Evolutionary conservation across 2,888 invertebrate genomes (phyloP).

Genomic region (Euplagia quadripunctaria): DNA sequence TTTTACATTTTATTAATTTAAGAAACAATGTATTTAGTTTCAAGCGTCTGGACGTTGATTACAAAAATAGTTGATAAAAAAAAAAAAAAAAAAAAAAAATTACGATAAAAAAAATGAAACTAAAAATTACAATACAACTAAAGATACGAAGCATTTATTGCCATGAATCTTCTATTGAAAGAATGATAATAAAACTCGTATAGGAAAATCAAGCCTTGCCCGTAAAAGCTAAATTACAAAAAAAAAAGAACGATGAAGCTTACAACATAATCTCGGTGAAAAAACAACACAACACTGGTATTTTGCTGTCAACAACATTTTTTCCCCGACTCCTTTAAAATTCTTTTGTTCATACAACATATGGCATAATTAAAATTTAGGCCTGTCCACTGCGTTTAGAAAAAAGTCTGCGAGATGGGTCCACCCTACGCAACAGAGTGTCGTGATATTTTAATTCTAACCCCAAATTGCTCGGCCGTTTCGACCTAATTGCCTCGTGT

Average conservation of each 20-base stretch:
- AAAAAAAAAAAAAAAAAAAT: too few relatives aligned
- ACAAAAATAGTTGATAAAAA: too few relatives aligned
- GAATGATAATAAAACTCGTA: too few relatives aligned
- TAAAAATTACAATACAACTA: too few relatives aligned
- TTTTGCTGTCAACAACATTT: slow-evolving; percentile 48
- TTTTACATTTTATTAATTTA: too few relatives aligned
- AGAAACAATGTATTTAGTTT: too few relatives aligned
- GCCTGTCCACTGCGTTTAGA: slow-evolving; percentile 47
- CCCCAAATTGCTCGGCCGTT: slow-evolving; percentile 69
- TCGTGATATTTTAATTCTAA: slow-evolving; percentile 72
- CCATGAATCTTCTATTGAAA: too few relatives aligned
- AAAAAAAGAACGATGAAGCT: neutral
- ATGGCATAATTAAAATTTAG: slow-evolving; percentile 70
- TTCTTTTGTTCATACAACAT: slow-evolving; percentile 62
- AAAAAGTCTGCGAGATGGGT: slow-evolving; percentile 52
- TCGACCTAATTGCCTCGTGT: slow-evolving; percentile 73
- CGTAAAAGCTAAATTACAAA: too few relatives aligned
- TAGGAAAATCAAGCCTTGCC: too few relatives aligned
- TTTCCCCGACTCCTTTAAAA: slow-evolving; percentile 51
- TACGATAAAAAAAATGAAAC: too few relatives aligned
- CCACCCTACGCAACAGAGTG: slow-evolving; percentile 48
- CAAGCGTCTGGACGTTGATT: too few relatives aligned
- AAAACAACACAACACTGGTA: slow-evolving; percentile 23
- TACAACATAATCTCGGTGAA: slow-evolving; percentile 23
- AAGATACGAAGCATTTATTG: too few relatives aligned